Evolutionary conservation across 2,113 vertebrate genomes (phyloP).

Genomic region (Colistium nudipinnis): DNA sequence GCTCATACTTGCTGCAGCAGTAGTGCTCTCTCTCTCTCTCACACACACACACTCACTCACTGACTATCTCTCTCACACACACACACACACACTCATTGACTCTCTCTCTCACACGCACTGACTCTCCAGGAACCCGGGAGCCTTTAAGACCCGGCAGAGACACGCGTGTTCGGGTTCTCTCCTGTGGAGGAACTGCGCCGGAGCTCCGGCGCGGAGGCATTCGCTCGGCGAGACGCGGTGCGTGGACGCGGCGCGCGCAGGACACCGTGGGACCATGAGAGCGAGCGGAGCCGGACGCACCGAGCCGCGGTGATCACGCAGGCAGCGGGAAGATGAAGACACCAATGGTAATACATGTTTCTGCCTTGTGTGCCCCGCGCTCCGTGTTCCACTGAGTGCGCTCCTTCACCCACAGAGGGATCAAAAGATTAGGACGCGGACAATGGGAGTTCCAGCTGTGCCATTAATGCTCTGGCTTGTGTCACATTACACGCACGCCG

Average conservation of each 20-base stretch:
- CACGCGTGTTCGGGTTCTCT: slow-evolving; percentile 53
- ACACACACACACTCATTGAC: too few relatives aligned
- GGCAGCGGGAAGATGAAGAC: slow-evolving; percentile 92
- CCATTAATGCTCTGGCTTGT: slow-evolving; percentile 33
- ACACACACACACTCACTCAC: too few relatives aligned
- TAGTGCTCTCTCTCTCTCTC: too few relatives aligned
- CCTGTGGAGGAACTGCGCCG: slow-evolving; percentile 71
- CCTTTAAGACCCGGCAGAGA: slow-evolving; percentile 79
- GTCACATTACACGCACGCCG: background rate
- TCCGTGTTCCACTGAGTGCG: slow-evolving; percentile 17
- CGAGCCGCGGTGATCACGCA: slow-evolving; percentile 78
- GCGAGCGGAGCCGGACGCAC: slow-evolving; percentile 80
- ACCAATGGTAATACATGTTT: slow-evolving; percentile 85
- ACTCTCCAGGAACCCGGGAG: slow-evolving; percentile 32
- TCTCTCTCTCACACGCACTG: too few relatives aligned
- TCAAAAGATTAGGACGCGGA: slow-evolving; percentile 67
- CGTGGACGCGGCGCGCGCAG: slow-evolving; percentile 29
- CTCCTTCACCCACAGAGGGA: slow-evolving; percentile 46
- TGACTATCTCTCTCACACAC: too few relatives aligned
- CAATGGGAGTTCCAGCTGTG: slow-evolving; percentile 67
- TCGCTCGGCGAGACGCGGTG: background rate
- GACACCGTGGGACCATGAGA: slow-evolving; percentile 79
- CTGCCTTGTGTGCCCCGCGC: background rate
- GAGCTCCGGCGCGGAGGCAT: slow-evolving; percentile 65
- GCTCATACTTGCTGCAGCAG: slow-evolving; percentile 18